These are phyloP conservation scores for Tragelaphus oryx DNA, from an alignment of 2,797 vertebrate species.

Conservation along the genomic window DNA sequence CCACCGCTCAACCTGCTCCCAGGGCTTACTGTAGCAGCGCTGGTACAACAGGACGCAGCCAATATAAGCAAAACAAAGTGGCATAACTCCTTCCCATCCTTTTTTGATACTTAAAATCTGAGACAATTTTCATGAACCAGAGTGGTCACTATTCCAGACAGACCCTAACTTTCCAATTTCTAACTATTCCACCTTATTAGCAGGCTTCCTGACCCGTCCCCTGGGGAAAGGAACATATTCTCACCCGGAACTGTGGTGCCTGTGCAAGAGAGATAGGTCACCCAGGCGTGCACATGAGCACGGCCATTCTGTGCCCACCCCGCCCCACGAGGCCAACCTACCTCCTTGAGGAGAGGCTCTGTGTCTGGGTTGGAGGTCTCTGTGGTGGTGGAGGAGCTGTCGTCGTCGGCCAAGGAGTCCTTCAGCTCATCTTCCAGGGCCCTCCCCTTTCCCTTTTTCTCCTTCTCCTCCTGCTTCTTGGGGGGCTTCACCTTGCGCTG, in stretches of 20 bases:
- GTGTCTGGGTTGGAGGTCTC: constrained; percentile 98
- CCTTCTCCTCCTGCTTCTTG: constrained; percentile 92
- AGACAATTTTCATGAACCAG: not conserved
- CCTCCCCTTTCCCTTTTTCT: constrained; percentile 88
- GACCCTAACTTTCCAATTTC: not conserved
- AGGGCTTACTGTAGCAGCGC: not conserved
- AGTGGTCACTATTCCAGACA: not conserved
- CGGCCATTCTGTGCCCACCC: rapidly evolving
- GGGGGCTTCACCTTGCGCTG: constrained; percentile 91
- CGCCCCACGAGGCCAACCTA: not conserved
- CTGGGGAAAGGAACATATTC: not conserved
- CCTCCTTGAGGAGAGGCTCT: constrained; percentile 93
- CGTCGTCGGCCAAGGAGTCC: constrained; percentile 92
- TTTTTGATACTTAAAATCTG: not conserved
- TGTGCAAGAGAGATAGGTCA: not conserved
- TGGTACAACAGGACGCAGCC: not conserved
- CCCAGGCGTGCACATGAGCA: rapidly evolving
- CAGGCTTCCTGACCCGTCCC: not conserved
- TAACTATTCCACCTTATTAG: not conserved
- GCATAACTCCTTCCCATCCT: not conserved
- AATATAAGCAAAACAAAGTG: not conserved
- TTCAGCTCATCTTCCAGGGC: constrained; percentile 92
- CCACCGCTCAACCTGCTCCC: no score
- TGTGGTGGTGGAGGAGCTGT: constrained; percentile 98
- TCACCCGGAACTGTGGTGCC: not conserved